phyloP scores from a whole-genome alignment of 2,113 vertebrate genomes.

The Regulus satrapa region DNA sequence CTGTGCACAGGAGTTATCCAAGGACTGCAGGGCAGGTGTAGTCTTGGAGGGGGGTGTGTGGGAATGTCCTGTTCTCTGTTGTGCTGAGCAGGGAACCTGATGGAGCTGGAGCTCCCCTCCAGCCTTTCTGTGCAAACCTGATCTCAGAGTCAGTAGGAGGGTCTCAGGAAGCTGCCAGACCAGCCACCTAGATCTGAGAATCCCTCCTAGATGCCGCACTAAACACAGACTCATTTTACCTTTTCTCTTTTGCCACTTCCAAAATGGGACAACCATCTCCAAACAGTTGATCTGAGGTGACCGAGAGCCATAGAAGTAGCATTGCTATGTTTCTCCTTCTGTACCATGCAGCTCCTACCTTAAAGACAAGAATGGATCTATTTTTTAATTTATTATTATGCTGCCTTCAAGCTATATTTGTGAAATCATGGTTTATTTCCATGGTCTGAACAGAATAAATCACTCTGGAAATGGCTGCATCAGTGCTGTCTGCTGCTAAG shows the following conservation, averaged over 20 bases:
- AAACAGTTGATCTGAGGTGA: neutral
- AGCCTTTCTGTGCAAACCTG: neutral
- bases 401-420: neutral
- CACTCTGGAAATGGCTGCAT: neutral
- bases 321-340: neutral
- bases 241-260: neutral
- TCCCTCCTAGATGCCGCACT: neutral
- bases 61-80: rapidly evolving
- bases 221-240: neutral
- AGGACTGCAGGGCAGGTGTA: neutral
- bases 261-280: neutral
- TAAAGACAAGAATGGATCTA: neutral
- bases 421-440: neutral
- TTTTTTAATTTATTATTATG: neutral
- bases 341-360: neutral
- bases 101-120: neutral
- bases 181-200: neutral
- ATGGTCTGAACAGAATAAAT: neutral
- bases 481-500: neutral
- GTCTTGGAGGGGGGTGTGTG: neutral
- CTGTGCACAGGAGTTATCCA: neutral
- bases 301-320: neutral
- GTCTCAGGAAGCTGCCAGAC: neutral
- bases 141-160: neutral
- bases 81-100: neutral